Evolutionary conservation across 2,888 invertebrate genomes (phyloP).

Genomic region (Argyresthia goedartella): DNA sequence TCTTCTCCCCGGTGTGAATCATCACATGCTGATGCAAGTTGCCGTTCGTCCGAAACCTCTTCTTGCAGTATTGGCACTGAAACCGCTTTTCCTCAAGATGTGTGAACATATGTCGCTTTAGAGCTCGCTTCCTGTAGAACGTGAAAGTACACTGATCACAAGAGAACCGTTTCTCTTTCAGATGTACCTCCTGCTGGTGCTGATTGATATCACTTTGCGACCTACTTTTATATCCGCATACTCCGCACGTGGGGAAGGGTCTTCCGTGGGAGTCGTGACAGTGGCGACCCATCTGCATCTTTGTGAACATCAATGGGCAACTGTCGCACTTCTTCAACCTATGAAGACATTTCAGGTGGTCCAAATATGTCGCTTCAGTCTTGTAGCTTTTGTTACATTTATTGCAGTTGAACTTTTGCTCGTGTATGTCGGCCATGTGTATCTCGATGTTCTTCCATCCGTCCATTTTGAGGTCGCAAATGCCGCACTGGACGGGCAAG

Average conservation of each 20-base stretch:
- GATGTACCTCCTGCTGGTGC: neutral
- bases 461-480: neutral
- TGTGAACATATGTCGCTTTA: constrained; percentile 12
- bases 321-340: constrained; percentile 6
- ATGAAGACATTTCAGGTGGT: neutral
- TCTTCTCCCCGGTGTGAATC: constrained; percentile 44
- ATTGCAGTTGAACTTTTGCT: neutral
- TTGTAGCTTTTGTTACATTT: neutral
- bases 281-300: constrained; percentile 2
- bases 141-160: constrained; percentile 3
- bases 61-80: constrained; percentile 26
- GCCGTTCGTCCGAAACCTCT: constrained; percentile 19
- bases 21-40: constrained; percentile 14
- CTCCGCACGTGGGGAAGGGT: constrained; percentile 13
- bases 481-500: neutral
- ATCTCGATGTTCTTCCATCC: too few relatives aligned
- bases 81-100: constrained; percentile 20
- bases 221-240: constrained; percentile 11
- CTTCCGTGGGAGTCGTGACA: constrained; percentile 12
- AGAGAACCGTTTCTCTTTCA: neutral
- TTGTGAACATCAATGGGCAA: constrained; percentile 5
- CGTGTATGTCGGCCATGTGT: neutral
- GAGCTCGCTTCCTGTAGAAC: neutral
- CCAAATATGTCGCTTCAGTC: neutral
- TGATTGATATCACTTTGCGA: neutral